Base-by-base conservation (phyloP, 1,140 invertebrate genomes). In the Alviniconcha marisindica region DNA sequence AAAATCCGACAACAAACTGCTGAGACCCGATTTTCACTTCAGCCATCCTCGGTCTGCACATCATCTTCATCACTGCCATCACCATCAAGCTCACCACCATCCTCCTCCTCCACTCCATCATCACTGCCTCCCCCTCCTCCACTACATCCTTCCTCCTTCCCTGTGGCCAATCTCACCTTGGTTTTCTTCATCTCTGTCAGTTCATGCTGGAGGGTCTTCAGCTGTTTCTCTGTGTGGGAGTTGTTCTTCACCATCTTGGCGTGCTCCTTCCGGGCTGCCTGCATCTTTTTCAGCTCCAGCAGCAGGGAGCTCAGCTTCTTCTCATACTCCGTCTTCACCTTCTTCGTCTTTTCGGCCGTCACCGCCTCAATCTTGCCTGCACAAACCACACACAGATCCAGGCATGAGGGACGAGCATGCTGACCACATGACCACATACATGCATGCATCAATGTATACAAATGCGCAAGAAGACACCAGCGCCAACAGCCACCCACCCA, bases 281-380 rank as follows among this genome's bases (percentile, higher is more conserved):
- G 97, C 74, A 99, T 93, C 85, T 97, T 95, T 89, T 96, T 96
- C 89, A 99, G 93, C 92, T 99, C 98, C 48, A 95, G 95, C 89
- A 98, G 96, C 95, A 99, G 96, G 28, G 95, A 94, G 31, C 94
- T 94, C 15, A 99, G 92, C 91, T 97, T 97, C 77, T 95, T 95
- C 90, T 99, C 97, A 94, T 98, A 99, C 85, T 99, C 97, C 48
- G 97, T 96, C 86, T 96, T 96, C 18, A 99, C 95, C 90, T 97
- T 97, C 87, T 97, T 96, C 7, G 96, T 94, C 92, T 96, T 97
- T 73, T 97, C 97, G 7, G 77, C 80, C 48, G 85, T 83, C 56
- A 31, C 36, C 33, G 60, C 54, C 38, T 80, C 78, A 10, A 80
- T n/a, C 40, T 80, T 54, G 56, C 60, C 78, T 80, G 78, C 7